phyloP scores from a whole-genome alignment of 2,113 vertebrate genomes.

The Gopherus flavomarginatus region DNA sequence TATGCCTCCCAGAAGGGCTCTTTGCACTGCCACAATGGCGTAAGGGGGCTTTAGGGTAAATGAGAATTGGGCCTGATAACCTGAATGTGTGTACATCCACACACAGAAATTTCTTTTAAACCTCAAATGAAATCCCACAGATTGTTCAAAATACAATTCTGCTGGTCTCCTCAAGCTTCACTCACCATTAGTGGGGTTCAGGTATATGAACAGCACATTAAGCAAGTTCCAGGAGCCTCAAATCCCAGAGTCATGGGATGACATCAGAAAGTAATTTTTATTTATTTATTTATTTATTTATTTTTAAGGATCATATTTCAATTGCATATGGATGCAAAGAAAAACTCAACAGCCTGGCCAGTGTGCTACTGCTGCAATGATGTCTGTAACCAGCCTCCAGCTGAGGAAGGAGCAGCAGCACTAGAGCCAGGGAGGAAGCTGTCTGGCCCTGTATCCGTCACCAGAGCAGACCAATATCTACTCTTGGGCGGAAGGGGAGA shows the following conservation, averaged over 20 bases:
- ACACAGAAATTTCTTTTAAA: neutral
- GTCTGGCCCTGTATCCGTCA: rapidly evolving
- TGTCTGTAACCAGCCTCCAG: neutral
- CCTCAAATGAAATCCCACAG: neutral
- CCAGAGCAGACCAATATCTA: neutral
- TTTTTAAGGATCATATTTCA: neutral
- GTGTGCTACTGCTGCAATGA: too few relatives aligned
- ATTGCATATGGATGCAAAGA: neutral
- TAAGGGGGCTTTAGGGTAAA: neutral
- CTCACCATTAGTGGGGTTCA: neutral
- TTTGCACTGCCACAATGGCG: neutral
- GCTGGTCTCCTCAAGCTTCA: neutral
- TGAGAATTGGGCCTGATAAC: neutral
- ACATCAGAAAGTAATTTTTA: neutral
- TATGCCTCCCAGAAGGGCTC: neutral
- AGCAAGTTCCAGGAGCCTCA: neutral
- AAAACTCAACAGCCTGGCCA: too few relatives aligned
- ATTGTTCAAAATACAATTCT: neutral
- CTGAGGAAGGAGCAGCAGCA: rapidly evolving
- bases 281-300: neutral
- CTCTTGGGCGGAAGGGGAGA: neutral
- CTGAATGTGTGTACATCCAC: neutral
- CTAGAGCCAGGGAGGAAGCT: neutral
- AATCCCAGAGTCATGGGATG: neutral
- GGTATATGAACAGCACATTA: neutral